Conservation (phyloP, 2,797 vertebrate genomes). For the Sitta carolinensis region DNA sequence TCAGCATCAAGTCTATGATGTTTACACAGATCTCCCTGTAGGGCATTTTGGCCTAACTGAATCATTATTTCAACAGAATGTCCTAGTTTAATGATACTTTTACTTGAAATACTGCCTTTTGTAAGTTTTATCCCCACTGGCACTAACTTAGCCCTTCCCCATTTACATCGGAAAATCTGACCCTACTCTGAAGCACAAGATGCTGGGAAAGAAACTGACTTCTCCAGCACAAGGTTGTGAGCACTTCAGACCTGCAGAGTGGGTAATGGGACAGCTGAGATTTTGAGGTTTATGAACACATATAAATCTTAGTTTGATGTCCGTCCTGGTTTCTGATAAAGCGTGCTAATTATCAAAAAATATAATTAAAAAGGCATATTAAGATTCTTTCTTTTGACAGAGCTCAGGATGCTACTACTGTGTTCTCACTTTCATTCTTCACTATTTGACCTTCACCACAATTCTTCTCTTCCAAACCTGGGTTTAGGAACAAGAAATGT, state of each 20-base stretch:
- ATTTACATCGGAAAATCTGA: neutral
- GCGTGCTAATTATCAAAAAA: neutral
- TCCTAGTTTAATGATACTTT: conserved; percentile 14
- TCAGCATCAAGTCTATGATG: neutral
- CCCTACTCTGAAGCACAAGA: neutral
- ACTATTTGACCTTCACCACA: neutral
- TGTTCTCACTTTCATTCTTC: neutral
- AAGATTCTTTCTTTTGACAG: neutral
- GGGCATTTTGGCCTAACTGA: conserved; percentile 42
- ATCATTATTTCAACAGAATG: conserved; percentile 35
- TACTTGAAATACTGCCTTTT: conserved; percentile 37
- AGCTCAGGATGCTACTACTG: neutral
- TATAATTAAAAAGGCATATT: neutral
- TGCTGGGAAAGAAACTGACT: neutral
- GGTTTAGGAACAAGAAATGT: neutral
- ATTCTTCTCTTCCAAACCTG: neutral
- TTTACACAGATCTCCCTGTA: conserved; percentile 38
- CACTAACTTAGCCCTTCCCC: neutral
- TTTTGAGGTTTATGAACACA: neutral
- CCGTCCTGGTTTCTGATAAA: neutral
- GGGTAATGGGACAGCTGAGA: neutral
- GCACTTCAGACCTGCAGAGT: neutral
- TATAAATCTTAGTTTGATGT: neutral
- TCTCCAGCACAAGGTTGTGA: neutral
- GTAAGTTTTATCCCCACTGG: neutral